Percentiles rank a stretch among this genome's conserved stretches.
These are phyloP conservation scores for Ormyrus thymus DNA, from an alignment of 2,888 invertebrate species.

Conservation along the genomic window DNA sequence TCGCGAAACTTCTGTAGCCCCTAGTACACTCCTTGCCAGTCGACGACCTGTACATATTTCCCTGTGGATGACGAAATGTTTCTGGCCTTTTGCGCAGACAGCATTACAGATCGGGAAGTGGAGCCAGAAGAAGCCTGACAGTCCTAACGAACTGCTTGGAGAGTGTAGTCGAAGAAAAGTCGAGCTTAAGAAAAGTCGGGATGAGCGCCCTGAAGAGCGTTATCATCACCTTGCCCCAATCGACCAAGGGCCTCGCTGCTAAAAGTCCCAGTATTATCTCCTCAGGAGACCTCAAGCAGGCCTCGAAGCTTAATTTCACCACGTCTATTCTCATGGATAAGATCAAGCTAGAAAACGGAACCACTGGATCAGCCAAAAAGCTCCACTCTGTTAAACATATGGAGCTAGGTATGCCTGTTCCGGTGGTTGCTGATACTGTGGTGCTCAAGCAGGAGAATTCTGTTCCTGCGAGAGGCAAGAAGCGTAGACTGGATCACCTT, in stretches of 20 bases:
- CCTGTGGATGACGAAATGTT: conserved; percentile 46
- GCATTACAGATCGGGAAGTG: background rate
- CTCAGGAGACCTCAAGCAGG: conserved; percentile 56
- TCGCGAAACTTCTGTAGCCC: conserved; percentile 19
- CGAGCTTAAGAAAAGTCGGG: background rate
- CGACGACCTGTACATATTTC: background rate
- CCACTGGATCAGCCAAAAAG: background rate
- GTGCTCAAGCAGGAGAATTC: conserved; percentile 48
- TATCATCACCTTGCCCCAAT: conserved; percentile 68
- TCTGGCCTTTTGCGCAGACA: background rate
- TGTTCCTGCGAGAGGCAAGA: conserved; percentile 74
- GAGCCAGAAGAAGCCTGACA: conserved; percentile 20
- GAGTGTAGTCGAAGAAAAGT: background rate
- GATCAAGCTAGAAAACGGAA: conserved; percentile 58
- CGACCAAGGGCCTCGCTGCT: conserved; percentile 63
- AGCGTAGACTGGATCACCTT: conserved; percentile 88
- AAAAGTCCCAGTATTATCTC: conserved; percentile 51
- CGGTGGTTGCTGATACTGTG: background rate
- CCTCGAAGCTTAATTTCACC: conserved; percentile 64
- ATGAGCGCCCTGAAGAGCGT: conserved; percentile 71
- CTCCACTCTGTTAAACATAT: conserved; percentile 28
- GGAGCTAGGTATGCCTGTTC: conserved; percentile 13
- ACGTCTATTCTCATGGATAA: conserved; percentile 65
- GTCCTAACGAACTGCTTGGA: background rate
- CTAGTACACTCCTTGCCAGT: background rate